A percentile compares a stretch with the other conserved stretches of the same genome.
These are phyloP conservation scores for Pangasianodon hypophthalmus DNA, from an alignment of 2,113 vertebrate genomes.

Conservation along the genomic window DNA sequence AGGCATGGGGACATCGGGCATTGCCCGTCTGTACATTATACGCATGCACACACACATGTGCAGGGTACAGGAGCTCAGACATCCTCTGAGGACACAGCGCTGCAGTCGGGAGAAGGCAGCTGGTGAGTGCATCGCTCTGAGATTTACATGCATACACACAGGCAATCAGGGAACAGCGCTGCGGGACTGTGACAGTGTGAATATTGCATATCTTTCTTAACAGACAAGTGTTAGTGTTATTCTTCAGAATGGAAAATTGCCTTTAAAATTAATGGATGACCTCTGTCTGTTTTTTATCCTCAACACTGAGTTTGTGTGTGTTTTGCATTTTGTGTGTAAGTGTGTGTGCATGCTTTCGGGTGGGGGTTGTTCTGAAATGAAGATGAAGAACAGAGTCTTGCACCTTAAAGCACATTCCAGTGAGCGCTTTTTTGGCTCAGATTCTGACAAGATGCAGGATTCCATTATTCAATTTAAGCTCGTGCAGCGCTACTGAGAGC, in stretches of 20 bases:
- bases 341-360: background rate
- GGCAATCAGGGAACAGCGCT: background rate
- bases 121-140: conserved; percentile 41
- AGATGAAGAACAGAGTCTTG: conserved; percentile 41
- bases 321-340: background rate
- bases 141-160: conserved; percentile 3
- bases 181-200: background rate
- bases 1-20: conserved; percentile 27
- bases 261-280: conserved; percentile 12
- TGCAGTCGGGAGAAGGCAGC: conserved; percentile 34
- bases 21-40: conserved; percentile 3
- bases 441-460: conserved; percentile 40
- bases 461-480: conserved; percentile 41
- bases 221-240: background rate
- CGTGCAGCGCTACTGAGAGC: background rate
- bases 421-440: conserved; percentile 32
- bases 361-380: conserved; percentile 32
- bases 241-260: conserved; percentile 15
- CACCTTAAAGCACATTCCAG: conserved; percentile 63
- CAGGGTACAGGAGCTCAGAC: conserved; percentile 21
- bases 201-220: background rate
- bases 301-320: background rate
- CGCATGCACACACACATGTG: conserved; percentile 10
- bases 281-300: background rate
- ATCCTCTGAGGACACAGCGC: conserved; percentile 26